phyloP scores from a whole-genome alignment of 2,113 vertebrate genomes.

The Fukomys damarensis region DNA sequence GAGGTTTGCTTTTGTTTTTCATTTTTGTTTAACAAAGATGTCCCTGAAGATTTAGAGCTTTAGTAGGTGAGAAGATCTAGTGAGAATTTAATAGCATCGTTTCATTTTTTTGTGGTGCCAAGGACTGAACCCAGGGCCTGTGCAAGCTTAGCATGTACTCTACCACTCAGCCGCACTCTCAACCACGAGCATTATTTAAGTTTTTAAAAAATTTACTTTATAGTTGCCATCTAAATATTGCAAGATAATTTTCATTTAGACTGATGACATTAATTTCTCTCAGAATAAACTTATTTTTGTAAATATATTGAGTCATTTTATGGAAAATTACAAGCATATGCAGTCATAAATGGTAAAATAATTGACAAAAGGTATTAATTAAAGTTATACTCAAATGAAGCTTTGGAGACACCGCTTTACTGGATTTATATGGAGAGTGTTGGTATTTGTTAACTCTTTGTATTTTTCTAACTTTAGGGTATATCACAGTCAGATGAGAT shows the following conservation, averaged over 20 bases:
- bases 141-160: background rate
- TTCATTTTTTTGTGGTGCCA: background rate
- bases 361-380: background rate
- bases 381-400: background rate
- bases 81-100: background rate
- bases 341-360: background rate
- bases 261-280: slow-evolving; percentile 19
- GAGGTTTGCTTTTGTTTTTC: background rate
- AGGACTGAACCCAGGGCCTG: background rate
- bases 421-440: background rate
- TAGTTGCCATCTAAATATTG: background rate
- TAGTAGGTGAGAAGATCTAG: background rate
- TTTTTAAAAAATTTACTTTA: background rate
- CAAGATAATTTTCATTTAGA: background rate
- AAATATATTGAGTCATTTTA: slow-evolving; percentile 41
- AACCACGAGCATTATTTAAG: background rate
- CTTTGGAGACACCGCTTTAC: background rate
- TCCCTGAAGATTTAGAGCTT: background rate
- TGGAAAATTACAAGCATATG: background rate
- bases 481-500: background rate
- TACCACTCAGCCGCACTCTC: background rate
- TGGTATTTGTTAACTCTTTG: background rate
- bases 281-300: slow-evolving; percentile 7
- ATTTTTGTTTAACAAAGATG: background rate
- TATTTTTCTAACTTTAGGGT: background rate